Base-by-base conservation (phyloP, 2,797 vertebrate genomes). In the Petrocephalus schoutedeni region DNA sequence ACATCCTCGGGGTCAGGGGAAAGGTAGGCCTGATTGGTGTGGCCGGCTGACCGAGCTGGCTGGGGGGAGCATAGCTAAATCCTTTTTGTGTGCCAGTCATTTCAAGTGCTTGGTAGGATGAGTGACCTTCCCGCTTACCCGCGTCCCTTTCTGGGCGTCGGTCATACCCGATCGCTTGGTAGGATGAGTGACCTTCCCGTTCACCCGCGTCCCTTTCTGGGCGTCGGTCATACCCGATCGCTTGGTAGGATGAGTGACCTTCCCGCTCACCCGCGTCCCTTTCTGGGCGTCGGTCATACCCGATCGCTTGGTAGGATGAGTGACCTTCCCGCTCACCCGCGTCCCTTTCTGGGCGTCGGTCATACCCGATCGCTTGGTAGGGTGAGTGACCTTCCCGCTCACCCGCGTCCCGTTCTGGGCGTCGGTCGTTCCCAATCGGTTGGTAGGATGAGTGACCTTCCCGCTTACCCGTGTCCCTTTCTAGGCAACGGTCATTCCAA, bases 81-180 rank as follows among this genome's bases (percentile, higher is more conserved):
- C 89, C 90, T 90, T 91, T 89, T 90, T 92, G 90, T 91, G 89
- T 89, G 91, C 32, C 87, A 88, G 87, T 91, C 90, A 90, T 91
- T 92, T 91, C 86, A 88, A 89, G 86, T 86, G 87, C 59, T 87
- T 89, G 89, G 89, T 21, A 64, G 89, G 88, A 90, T 85, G 89
- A 90, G 89, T 86, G 87, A 88, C 86, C 86, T 87, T 74, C 85
- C 71, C 16, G 32, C 57, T 80, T 57, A 0, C 91, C 90, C 89
- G 87, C 83, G 89, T 91, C 91, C 89, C 89, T 90, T 91, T 88
- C 90, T 91, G 89, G 91, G 90, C 88, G 90, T 10, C 87, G 87
- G 86, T 91, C 89, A 90, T 91, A 28, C 92, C 91, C 87, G 89
- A 89, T 82, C 87, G 85, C 74, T 87, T 90, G 89, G 88, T 32